Evolutionary conservation across 2,797 vertebrate genomes (phyloP).

Genomic region (Sebastiscus albofasciatus): DNA sequence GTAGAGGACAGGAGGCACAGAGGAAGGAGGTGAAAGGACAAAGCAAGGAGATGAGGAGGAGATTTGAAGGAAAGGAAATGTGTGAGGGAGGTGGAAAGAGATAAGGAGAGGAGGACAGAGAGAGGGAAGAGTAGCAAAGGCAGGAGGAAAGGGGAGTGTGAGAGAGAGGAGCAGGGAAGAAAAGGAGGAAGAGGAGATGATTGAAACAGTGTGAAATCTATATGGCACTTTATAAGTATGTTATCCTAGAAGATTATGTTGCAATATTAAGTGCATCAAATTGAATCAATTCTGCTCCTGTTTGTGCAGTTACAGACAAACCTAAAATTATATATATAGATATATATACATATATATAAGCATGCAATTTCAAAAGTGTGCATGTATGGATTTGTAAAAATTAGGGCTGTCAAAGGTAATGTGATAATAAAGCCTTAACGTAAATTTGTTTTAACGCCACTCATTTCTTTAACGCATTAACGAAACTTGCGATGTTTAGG

Average conservation of each 20-base stretch:
- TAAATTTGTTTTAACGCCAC: no score
- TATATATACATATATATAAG: neutral
- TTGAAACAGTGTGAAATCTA: neutral
- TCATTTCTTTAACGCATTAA: no score
- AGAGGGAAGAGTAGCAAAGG: no score
- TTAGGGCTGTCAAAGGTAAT: no score
- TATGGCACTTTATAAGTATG: neutral
- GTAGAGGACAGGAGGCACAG: neutral
- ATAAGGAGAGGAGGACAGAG: neutral
- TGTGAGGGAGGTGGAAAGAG: neutral
- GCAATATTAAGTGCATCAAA: neutral
- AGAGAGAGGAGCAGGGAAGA: neutral
- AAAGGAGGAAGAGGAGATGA: neutral
- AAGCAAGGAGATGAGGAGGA: neutral
- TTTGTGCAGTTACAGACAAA: neutral
- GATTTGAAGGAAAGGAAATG: neutral
- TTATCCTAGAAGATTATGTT: neutral
- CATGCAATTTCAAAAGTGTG: neutral
- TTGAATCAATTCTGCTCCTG: neutral
- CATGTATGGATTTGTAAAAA: no score
- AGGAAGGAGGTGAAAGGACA: neutral
- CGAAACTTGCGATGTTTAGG: no score
- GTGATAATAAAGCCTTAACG: no score
- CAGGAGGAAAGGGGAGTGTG: neutral
- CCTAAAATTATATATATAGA: neutral